Evolutionary conservation across 2,797 vertebrate species (phyloP).

Genomic region (Gadopsis marmoratus): DNA sequence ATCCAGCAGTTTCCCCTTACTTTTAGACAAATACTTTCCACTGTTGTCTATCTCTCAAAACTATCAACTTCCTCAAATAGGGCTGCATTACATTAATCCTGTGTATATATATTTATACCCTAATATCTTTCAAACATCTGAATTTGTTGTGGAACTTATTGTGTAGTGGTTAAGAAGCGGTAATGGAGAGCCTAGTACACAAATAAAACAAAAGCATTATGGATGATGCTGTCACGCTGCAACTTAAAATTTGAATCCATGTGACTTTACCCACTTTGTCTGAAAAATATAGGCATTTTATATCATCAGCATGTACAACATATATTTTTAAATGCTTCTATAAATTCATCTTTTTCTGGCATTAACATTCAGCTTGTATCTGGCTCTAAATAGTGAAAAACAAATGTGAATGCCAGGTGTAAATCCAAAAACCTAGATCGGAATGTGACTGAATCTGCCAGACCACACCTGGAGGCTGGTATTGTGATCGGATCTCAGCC

Average conservation of each 20-base stretch:
- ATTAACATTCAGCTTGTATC: background rate
- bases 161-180: conserved; percentile 7
- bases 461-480: background rate
- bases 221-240: background rate
- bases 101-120: conserved; percentile 15
- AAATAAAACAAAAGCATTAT: background rate
- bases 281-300: background rate
- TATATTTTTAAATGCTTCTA: no score
- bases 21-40: conserved; percentile 55
- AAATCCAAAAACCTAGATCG: background rate
- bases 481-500: background rate
- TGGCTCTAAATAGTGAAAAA: background rate
- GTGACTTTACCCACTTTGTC: no score
- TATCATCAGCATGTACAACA: background rate
- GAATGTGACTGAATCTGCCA: background rate
- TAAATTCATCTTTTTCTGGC: background rate
- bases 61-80: conserved; percentile 35
- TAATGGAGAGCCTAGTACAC: background rate
- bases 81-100: conserved; percentile 4
- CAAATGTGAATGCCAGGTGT: background rate
- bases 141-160: conserved; percentile 18
- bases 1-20: conserved; percentile 55
- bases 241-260: background rate
- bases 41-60: conserved; percentile 45
- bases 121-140: conserved; percentile 24